A percentile compares a stretch with the other conserved stretches of the same genome.
Conservation (phyloP, 64 coral and sea anemone genomes). For the Stichodactyla mertensii region DNA sequence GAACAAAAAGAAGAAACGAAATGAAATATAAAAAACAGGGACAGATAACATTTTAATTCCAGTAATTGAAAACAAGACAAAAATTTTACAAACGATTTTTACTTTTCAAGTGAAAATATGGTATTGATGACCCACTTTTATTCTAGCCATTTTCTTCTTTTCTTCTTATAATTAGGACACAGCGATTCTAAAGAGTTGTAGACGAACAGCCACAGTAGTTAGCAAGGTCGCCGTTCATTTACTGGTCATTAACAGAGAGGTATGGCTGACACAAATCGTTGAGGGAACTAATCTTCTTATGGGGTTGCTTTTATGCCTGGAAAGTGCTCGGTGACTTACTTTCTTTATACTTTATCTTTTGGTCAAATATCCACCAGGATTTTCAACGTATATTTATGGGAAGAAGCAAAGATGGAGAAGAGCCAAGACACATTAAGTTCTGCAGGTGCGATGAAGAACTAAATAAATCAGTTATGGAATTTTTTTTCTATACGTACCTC, state of each 20-base stretch:
- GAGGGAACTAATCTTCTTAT: too few species aligned
- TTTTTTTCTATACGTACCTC: too few species aligned
- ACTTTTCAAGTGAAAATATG: too few species aligned
- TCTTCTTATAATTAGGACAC: conserved; percentile 35
- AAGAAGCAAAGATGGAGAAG: conserved; percentile 66
- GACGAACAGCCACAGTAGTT: conserved; percentile 75
- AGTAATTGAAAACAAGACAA: too few species aligned
- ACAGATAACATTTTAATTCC: too few species aligned
- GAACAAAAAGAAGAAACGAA: too few species aligned
- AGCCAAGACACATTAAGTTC: conserved; percentile 72
- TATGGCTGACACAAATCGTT: not conserved
- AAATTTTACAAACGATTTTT: too few species aligned
- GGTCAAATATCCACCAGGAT: conserved; percentile 24
- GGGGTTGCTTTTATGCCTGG: too few species aligned
- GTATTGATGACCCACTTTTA: too few species aligned
- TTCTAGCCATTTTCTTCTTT: not conserved
- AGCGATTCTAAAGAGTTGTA: conserved; percentile 66
- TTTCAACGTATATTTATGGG: conserved; percentile 89
- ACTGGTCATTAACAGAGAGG: conserved; percentile 74
- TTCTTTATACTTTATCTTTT: not conserved
- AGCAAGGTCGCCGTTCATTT: conserved; percentile 59
- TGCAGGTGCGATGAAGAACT: conserved; percentile 59
- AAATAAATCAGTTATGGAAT: not conserved
- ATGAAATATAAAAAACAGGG: too few species aligned
- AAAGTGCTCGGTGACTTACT: too few species aligned